These are phyloP conservation scores for Plecturocebus donacophilus DNA, from an alignment of 2,113 vertebrate genomes.

Conservation along the genomic window DNA sequence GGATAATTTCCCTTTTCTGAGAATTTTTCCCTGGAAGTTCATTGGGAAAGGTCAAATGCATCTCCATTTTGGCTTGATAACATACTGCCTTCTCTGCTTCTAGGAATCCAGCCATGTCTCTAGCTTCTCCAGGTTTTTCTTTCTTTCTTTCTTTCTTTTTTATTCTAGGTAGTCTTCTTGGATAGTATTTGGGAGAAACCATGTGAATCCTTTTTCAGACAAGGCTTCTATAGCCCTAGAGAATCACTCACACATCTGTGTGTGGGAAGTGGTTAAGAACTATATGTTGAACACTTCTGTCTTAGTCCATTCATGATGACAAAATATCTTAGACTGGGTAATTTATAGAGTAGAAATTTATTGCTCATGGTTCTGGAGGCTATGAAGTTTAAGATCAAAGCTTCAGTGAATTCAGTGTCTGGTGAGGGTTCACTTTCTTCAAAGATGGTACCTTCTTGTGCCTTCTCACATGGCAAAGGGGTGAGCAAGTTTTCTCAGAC, in stretches of 20 bases:
- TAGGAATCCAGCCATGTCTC: neutral
- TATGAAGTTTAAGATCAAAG: neutral
- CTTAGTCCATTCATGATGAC: neutral
- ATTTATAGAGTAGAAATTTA: neutral
- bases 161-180: neutral
- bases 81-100: neutral
- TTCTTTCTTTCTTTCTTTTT: neutral
- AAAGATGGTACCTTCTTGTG: neutral
- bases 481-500: neutral
- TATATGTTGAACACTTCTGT: neutral
- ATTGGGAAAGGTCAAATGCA: neutral
- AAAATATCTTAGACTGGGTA: neutral
- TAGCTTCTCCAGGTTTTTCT: neutral
- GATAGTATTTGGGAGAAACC: neutral
- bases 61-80: neutral
- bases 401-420: neutral
- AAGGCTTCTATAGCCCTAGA: neutral
- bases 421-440: neutral
- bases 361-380: neutral
- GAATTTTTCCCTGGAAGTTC: neutral
- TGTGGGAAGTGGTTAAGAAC: neutral
- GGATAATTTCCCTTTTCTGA: neutral
- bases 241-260: neutral
- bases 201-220: rapidly evolving
- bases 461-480: neutral